Conservation (phyloP, 2,113 vertebrate genomes). For the Sorex fumeus region DNA sequence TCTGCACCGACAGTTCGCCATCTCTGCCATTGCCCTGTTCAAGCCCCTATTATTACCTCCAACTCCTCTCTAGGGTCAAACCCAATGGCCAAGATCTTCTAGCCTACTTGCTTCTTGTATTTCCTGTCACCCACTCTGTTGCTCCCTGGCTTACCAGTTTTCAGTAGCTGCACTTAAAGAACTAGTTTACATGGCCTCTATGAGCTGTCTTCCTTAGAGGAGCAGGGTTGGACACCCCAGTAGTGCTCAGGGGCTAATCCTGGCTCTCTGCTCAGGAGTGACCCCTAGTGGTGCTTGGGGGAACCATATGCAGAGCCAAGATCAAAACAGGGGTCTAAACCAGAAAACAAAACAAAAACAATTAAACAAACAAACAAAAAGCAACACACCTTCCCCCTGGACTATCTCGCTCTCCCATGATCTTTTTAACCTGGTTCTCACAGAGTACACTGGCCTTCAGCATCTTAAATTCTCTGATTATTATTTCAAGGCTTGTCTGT, state of each 20-base stretch:
- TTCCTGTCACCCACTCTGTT: slow-evolving; percentile 22
- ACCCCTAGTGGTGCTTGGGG: too few species aligned
- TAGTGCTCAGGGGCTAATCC: too few species aligned
- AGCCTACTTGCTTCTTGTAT: slow-evolving; percentile 32
- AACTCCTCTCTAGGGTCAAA: not conserved
- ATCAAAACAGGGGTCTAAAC: too few species aligned
- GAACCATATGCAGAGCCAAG: too few species aligned
- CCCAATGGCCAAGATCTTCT: slow-evolving; percentile 9
- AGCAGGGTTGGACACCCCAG: too few species aligned
- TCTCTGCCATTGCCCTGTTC: slow-evolving; percentile 1
- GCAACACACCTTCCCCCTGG: too few species aligned
- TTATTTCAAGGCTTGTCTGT: not conserved
- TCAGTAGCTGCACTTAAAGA: not conserved
- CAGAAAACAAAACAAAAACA: too few species aligned
- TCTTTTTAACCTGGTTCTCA: not conserved
- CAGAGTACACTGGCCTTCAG: not conserved
- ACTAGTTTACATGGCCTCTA: not conserved
- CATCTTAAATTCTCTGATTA: slow-evolving; percentile 57
- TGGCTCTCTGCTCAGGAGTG: too few species aligned
- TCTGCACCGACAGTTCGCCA: slow-evolving; percentile 8
- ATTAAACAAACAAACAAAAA: too few species aligned
- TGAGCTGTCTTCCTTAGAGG: not conserved
- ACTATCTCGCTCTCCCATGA: not conserved
- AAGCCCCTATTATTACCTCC: not conserved
- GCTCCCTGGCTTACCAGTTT: slow-evolving; percentile 62